Evolutionary conservation across 2,797 vertebrate genomes (phyloP).

Genomic region (Myoxocephalus aenaeus): DNA sequence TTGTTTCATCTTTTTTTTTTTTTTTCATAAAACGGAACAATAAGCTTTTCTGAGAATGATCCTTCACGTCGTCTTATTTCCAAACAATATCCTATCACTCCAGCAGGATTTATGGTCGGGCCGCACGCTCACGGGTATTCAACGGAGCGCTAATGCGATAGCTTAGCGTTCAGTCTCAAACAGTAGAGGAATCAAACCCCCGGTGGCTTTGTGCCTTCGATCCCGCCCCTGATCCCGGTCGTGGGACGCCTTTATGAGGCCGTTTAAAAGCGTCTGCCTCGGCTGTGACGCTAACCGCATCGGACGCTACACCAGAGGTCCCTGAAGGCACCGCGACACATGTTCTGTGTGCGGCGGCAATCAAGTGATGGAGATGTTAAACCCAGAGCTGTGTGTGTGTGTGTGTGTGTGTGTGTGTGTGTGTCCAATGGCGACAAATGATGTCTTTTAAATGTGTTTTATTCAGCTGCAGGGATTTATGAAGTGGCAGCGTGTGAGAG

Average conservation of each 20-base stretch:
- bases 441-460: constrained; percentile 28
- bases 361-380: constrained; percentile 44
- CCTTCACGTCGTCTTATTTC: not conserved
- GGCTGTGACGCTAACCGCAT: constrained; percentile 63
- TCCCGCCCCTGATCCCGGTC: constrained; percentile 54
- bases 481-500: not conserved
- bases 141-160: constrained; percentile 13
- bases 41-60: constrained; percentile 2
- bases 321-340: constrained; percentile 29
- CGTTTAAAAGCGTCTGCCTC: constrained; percentile 51
- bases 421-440: constrained; percentile 9
- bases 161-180: constrained; percentile 47
- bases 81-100: constrained; percentile 7
- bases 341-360: constrained; percentile 21
- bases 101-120: constrained; percentile 5
- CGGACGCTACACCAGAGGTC: constrained; percentile 39
- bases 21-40: constrained; percentile 27
- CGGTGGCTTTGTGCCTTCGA: constrained; percentile 26
- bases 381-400: constrained; percentile 21
- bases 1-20: constrained; percentile 47
- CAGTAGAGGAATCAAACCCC: not conserved
- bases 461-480: constrained; percentile 24
- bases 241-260: constrained; percentile 44
- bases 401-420: not conserved
- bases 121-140: constrained; percentile 9